phyloP scores from a whole-genome alignment of 1,140 invertebrate species.

The Nasonia vitripennis region DNA sequence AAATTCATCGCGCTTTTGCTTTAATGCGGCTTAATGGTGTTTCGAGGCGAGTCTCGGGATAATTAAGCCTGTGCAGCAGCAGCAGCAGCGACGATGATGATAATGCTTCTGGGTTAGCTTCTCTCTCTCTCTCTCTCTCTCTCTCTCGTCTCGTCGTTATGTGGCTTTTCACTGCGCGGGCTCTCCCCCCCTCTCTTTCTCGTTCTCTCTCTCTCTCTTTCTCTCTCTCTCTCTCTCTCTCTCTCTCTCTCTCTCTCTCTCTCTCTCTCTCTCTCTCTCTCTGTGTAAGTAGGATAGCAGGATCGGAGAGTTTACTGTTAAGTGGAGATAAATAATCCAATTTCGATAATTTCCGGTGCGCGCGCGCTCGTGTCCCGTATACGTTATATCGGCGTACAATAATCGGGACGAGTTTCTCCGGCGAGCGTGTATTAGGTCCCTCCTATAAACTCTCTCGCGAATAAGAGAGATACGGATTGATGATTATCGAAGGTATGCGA shows the following conservation, averaged over 20 bases:
- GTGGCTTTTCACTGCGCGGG: too few relatives aligned
- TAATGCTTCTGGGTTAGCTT: not conserved
- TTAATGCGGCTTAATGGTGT: not conserved
- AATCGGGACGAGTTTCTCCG: not conserved
- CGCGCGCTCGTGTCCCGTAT: too few relatives aligned
- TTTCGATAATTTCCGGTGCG: not conserved
- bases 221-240: not conserved
- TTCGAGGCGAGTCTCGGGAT: not conserved
- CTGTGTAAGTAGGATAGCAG: not conserved
- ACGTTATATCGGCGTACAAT: not conserved
- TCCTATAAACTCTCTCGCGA: too few relatives aligned
- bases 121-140: not conserved
- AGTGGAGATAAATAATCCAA: not conserved
- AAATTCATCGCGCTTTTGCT: conserved; percentile 1
- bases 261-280: not conserved
- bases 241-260: too few relatives aligned
- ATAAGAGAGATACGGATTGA: too few relatives aligned
- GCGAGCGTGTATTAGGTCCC: too few relatives aligned
- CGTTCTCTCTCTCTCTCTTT: too few relatives aligned
- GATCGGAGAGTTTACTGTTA: not conserved
- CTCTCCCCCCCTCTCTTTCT: too few relatives aligned
- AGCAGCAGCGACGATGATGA: not conserved
- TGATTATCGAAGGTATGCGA: too few relatives aligned
- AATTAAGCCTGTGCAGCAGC: not conserved
- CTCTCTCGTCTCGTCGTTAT: not conserved